Percentiles rank a stretch among this genome's conserved stretches.
Evolutionary conservation across 2,888 invertebrate species (phyloP).

Genomic region (Catocala nupta): DNA sequence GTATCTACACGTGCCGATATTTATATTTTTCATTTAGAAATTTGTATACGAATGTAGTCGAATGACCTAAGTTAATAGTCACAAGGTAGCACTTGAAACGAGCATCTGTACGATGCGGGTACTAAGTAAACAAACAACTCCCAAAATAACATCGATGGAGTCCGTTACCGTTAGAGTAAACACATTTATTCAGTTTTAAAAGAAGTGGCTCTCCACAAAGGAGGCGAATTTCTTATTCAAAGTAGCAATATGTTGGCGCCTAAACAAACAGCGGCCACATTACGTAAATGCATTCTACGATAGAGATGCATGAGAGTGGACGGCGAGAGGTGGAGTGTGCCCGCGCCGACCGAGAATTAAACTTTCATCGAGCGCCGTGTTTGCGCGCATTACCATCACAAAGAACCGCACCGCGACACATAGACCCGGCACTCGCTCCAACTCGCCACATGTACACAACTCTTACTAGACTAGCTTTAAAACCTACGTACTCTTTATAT

Average conservation of each 20-base stretch:
- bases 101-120: not conserved
- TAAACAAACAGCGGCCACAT: slow-evolving; percentile 74
- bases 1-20: too few relatives aligned
- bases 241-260: slow-evolving; percentile 80
- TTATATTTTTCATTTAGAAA: too few relatives aligned
- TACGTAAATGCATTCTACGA: slow-evolving; percentile 67
- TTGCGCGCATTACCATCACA: slow-evolving; percentile 76
- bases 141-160: slow-evolving; percentile 33
- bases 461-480: too few relatives aligned
- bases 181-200: slow-evolving; percentile 57
- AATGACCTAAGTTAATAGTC: too few relatives aligned
- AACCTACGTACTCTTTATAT: too few relatives aligned
- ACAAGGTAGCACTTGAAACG: not conserved
- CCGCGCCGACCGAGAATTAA: slow-evolving; percentile 45
- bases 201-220: slow-evolving; percentile 57
- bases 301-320: slow-evolving; percentile 63
- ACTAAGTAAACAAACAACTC: slow-evolving; percentile 39
- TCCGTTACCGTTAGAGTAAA: slow-evolving; percentile 54
- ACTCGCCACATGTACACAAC: not conserved
- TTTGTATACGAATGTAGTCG: too few relatives aligned
- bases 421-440: slow-evolving; percentile 10
- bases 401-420: slow-evolving; percentile 50
- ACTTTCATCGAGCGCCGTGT: slow-evolving; percentile 62
- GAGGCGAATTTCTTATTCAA: slow-evolving; percentile 76
- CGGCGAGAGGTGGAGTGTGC: slow-evolving; percentile 18